Evolutionary conservation across 2,113 vertebrate species (phyloP), one percentile per base, ranked within the genome.

Genomic region (Mobula birostris): DNA sequence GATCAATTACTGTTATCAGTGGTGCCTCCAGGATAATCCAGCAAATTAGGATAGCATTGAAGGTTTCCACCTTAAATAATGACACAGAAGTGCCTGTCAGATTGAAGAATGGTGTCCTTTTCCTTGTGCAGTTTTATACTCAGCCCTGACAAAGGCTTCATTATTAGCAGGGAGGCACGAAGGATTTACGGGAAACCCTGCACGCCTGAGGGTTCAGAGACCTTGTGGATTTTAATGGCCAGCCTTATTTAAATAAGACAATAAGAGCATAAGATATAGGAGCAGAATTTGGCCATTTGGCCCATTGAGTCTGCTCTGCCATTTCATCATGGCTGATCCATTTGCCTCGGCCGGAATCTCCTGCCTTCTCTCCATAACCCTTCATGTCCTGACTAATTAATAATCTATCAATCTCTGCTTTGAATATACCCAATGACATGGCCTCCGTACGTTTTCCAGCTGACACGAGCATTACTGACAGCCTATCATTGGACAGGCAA

Each of bases 21-120:
- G 27, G n/a, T 74, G 68, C 68, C 19, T 74, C 66, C 32, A 36
- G 21, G 17, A 40, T 70, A 48, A 48, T 74, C n/a, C 68, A 27
- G 63, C 11, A 48, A 93, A 93, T 93, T 93, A 93, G 32, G 72
- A 24, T 48, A 24, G 21, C 90, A 72, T 1, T 72, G 32, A 74
- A 32, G 36, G 90, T 68, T 72, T 48, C 48, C 68, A 93, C 90
- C 24, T 93, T 70, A 48, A 40, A 74, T 93, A 93, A 93, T 72
- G 48, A 93, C 40, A 6, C n/a, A 70, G 40, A 40, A 11, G 7
- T 70, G 63, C 19, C 68, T 74, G 90, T 24, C 68, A 93, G n/a
- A 74, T 72, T 74, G 68, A 40, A 48, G 68, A 48, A 74, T 63
- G 58, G 48, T 5, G 21, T 12, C 21, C 68, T 74, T 88, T 88